These are phyloP conservation scores for Lepidurus arcticus DNA, from an alignment of 1,140 invertebrate genomes.

Conservation along the genomic window DNA sequence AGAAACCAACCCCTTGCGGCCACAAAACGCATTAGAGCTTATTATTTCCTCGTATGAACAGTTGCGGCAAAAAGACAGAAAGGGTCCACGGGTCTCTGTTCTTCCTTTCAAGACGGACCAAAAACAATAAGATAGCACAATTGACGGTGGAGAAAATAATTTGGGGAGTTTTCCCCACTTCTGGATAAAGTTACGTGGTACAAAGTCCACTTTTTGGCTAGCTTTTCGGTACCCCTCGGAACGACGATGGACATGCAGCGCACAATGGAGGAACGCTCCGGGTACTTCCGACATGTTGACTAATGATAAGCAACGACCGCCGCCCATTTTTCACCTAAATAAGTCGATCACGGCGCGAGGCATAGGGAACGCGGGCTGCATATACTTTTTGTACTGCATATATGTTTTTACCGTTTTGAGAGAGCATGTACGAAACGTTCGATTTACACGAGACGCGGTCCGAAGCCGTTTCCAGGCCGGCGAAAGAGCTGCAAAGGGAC, in stretches of 20 bases:
- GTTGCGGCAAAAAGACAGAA: neutral
- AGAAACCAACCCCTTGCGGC: neutral
- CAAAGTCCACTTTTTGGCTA: neutral
- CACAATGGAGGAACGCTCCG: constrained; percentile 6
- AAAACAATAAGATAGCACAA: no score
- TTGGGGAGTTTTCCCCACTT: no score
- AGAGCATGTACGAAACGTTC: no score
- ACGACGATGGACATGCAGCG: neutral
- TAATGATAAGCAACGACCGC: constrained; percentile 21
- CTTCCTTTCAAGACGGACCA: no score
- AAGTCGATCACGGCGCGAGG: neutral
- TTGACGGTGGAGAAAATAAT: no score
- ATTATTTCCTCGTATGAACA: neutral
- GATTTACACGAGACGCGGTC: no score
- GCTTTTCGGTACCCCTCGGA: neutral
- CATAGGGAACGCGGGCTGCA: neutral
- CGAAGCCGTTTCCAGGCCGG: no score
- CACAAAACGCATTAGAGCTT: neutral
- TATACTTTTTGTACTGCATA: no score
- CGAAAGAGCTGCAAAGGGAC: no score
- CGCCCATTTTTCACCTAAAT: constrained; percentile 19
- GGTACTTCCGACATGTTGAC: constrained; percentile 17
- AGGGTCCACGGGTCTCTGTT: no score
- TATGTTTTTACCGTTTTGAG: neutral
- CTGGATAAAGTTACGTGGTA: no score